phyloP scores from a whole-genome alignment of 1,140 invertebrate genomes.

The Drosophila gunungcola region DNA sequence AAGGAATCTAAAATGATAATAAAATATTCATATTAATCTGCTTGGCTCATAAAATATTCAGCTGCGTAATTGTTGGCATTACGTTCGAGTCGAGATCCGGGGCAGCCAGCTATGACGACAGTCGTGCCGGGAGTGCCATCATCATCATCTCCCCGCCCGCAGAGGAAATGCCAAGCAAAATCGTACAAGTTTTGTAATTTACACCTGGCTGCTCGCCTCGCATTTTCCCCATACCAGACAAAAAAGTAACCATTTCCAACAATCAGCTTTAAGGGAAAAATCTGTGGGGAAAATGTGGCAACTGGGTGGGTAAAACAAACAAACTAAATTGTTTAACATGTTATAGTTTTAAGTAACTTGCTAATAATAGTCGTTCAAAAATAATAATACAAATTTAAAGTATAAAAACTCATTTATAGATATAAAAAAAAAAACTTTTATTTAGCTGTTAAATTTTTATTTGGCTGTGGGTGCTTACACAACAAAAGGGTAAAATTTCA shows the following conservation, averaged over 20 bases:
- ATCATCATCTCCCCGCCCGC: constrained; percentile 10
- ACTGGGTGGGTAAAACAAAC: background rate
- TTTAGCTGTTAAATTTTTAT: too few species aligned
- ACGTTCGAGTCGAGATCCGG: constrained; percentile 46
- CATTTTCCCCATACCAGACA: background rate
- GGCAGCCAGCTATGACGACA: constrained; percentile 47
- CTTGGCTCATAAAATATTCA: constrained; percentile 83
- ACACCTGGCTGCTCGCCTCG: constrained; percentile 69
- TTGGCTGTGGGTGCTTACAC: too few species aligned
- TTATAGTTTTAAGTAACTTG: background rate
- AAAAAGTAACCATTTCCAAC: constrained; percentile 5
- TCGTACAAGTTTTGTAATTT: constrained; percentile 77
- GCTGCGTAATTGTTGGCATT: constrained; percentile 82
- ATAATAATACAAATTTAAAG: too few species aligned
- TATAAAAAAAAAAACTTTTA: too few species aligned
- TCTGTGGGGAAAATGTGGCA: background rate
- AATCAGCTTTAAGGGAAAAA: constrained; percentile 10
- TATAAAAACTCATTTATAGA: too few species aligned
- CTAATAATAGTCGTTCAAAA: too few species aligned
- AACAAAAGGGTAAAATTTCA: too few species aligned
- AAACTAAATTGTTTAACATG: background rate
- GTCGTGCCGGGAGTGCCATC: constrained; percentile 36
- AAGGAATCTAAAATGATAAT: constrained; percentile 82
- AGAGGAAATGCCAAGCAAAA: constrained; percentile 70
- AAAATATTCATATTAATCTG: constrained; percentile 84